Evolutionary conservation across 2,888 invertebrate species (phyloP).

Genomic region (Drosophila eohydei): DNA sequence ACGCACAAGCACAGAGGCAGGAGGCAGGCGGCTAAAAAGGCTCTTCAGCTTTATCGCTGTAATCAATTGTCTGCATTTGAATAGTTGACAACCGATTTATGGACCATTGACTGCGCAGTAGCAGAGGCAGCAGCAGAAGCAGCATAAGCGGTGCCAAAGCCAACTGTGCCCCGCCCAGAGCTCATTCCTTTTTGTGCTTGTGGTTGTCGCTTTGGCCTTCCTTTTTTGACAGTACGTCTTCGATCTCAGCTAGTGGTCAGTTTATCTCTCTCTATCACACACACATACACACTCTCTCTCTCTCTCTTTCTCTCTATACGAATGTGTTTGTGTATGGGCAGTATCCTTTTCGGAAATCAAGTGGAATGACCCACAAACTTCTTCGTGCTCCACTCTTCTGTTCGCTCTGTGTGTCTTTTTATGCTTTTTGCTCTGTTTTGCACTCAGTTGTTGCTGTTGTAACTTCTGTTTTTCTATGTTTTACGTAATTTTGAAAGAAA

Average conservation of each 20-base stretch:
- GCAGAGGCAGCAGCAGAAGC: conserved; percentile 23
- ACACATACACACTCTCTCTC: background rate
- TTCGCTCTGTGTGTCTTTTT: conserved; percentile 24
- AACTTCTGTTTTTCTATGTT: conserved; percentile 77
- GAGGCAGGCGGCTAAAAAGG: conserved; percentile 51
- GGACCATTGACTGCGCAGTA: conserved; percentile 76
- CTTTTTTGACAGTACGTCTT: conserved; percentile 28
- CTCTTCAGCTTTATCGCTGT: conserved; percentile 79
- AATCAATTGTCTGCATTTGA: conserved; percentile 80
- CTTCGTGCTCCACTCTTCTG: background rate
- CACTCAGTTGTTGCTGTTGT: conserved; percentile 39
- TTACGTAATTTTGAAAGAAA: conserved; percentile 74
- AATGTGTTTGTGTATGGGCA: conserved; percentile 36
- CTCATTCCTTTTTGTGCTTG: conserved; percentile 74
- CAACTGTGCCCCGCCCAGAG: conserved; percentile 47
- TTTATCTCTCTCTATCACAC: conserved; percentile 12
- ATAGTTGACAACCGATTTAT: conserved; percentile 82
- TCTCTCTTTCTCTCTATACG: conserved; percentile 11
- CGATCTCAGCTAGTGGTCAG: conserved; percentile 42
- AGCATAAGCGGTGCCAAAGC: conserved; percentile 27
- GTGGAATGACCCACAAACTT: conserved; percentile 80
- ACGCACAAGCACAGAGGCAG: conserved; percentile 23
- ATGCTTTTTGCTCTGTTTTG: conserved; percentile 25
- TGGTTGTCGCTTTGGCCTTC: conserved; percentile 44
- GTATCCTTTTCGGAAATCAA: conserved; percentile 81